Evolutionary conservation across 2,797 vertebrate genomes (phyloP), one percentile per base, ranked within the genome.

Genomic region (Pipistrellus kuhlii): DNA sequence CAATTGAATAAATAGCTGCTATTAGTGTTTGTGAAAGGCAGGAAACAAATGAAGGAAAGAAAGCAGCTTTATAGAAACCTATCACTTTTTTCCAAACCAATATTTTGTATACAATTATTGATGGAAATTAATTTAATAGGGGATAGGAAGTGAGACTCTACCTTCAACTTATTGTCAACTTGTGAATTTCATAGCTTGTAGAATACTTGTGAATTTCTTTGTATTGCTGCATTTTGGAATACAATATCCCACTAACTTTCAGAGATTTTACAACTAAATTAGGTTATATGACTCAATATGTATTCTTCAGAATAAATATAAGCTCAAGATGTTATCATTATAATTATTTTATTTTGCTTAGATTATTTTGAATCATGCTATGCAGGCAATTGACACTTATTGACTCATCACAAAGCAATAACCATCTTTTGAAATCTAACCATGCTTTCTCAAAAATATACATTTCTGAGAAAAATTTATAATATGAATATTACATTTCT

Each of bases 361-460:
- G 20, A 25, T 78, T 88, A 6, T 20, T 59, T 85, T 87, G 78
- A 94, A 44, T 57, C 30, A 13, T 21, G 53, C n/a, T n/a, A 35
- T 35, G 38, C 21, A 53, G 44, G 8, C 9, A 38, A 88, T 14
- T 69, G 23, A 91, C 44, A 73, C 48, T 15, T 87, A 35, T 48
- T 32, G 71, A 46, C 53, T 85, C 20, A 18, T 25, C 46, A 35
- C 71, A 94, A 94, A 46, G 21, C 25, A 59, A 30, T 73, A 95
- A 92, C 0, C 23, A 72, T 44, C 11, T 82, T 97, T 95, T 94
- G 48, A 64, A 96, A 96, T 90, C 5, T 30, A 35, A 90, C 64
- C 13, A 53, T 3, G 3, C 77, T 84, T 76, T 55, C 95, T 97
- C 75, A 55, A 69, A 81, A 94, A 94, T 17, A 59, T 0, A 46